Conservation (phyloP, 2,888 invertebrate genomes). For the Miltochrista miniata region DNA sequence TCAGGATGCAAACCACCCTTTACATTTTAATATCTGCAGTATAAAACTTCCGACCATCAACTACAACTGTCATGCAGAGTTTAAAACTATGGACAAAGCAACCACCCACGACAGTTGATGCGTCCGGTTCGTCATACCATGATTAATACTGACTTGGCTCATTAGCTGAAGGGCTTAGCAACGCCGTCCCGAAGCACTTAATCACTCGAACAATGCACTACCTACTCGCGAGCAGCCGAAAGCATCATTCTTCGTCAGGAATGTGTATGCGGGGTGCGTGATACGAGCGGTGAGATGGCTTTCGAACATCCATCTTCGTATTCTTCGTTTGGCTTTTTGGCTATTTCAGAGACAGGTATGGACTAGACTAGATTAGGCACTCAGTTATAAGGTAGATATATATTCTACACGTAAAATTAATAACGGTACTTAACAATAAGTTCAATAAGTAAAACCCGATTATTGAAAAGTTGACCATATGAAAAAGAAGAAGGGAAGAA, state of each 20-base stretch:
- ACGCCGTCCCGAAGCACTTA: slow-evolving; percentile 73
- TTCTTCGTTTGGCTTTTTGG: neutral
- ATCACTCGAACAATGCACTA: slow-evolving; percentile 82
- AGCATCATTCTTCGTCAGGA: slow-evolving; percentile 84
- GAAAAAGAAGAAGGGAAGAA: no score
- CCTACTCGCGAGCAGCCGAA: slow-evolving; percentile 80
- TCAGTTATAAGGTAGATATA: no score
- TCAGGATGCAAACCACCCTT: neutral
- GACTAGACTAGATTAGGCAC: no score
- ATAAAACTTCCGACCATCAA: slow-evolving; percentile 14
- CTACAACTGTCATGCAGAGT: slow-evolving; percentile 39
- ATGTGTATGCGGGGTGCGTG: slow-evolving; percentile 59
- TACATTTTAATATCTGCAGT: neutral
- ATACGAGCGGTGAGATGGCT: slow-evolving; percentile 23
- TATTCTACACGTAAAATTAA: no score
- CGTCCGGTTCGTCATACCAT: slow-evolving; percentile 74
- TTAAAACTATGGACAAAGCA: slow-evolving; percentile 37
- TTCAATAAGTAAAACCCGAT: no score
- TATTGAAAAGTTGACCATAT: no score
- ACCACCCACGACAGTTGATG: slow-evolving; percentile 73
- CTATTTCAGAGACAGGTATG: neutral
- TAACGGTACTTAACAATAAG: no score
- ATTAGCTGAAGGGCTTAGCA: slow-evolving; percentile 83
- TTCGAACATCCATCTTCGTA: neutral
- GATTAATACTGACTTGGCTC: slow-evolving; percentile 82